Base-by-base conservation (phyloP, 2,888 invertebrate species). In the Acleris sparsana region DNA sequence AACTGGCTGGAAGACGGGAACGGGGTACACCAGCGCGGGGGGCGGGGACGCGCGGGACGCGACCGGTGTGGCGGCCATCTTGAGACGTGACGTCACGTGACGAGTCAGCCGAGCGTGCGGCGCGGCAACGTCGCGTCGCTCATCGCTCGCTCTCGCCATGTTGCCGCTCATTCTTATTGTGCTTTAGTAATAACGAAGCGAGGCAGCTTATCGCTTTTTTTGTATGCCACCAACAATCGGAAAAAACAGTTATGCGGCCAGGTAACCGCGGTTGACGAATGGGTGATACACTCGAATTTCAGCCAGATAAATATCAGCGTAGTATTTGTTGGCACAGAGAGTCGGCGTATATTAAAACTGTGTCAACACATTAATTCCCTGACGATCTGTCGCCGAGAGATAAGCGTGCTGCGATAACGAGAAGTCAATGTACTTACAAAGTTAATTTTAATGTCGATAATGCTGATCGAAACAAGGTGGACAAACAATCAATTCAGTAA, bases 1-100 rank as follows among this genome's bases (percentile, higher is more conserved):
- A 90, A 87, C 88, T 87, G 89, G 88, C 86, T 87, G 86, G 84
- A 84, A 85, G 83, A 82, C 84, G 79, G 83, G 85, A 82, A 57
- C 65, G 61, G 65, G 65, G 65, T 65, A 65, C 29, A 46, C 51
- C 61, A 55, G 65, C 25, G 69, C 56, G 55, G 44, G 43, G 48
- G 51, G 20, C 29, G 33, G 62, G 53, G 57, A 65, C 63, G 81
- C 77, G 83, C 85, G 84, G 85, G 82, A 81, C 78, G 78, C 83
- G 84, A 86, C 87, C 89, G 88, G 88, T 85, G 79, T 83, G 88
- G 89, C 92, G 87, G 92, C 92, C 92, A 92, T 92, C 91, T 92
- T 92, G 91, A 90, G 92, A 91, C 90, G 90, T 92, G 92, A 92
- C 92, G 92, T 92, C 92, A 92, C 92, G 87, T 91, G 91, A 92